Conservation (phyloP, 2,888 invertebrate species). For the Drosophila stalkeri region DNA sequence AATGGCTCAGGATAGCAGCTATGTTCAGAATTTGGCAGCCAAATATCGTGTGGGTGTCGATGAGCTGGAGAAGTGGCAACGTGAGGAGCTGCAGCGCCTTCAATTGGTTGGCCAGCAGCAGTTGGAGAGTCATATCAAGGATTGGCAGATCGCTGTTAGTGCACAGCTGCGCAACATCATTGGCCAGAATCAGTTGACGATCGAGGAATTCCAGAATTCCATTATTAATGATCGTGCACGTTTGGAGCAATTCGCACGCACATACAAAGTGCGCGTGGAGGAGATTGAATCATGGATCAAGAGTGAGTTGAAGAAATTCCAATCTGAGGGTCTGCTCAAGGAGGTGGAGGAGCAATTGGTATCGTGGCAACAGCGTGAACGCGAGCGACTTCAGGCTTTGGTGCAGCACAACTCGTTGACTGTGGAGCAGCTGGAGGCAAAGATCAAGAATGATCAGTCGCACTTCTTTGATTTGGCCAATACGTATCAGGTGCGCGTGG, state of each 20-base stretch:
- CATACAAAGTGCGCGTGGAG: constrained; percentile 82
- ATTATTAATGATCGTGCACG: constrained; percentile 81
- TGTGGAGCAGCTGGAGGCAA: constrained; percentile 81
- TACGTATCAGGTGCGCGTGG: constrained; percentile 80
- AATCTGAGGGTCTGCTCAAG: constrained; percentile 81
- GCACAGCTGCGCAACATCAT: constrained; percentile 76
- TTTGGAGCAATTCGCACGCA: constrained; percentile 77
- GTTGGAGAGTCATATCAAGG: constrained; percentile 77
- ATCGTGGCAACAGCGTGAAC: constrained; percentile 82
- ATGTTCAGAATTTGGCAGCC: constrained; percentile 78
- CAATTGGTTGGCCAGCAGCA: constrained; percentile 73
- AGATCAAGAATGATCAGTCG: constrained; percentile 80
- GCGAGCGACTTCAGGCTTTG: constrained; percentile 78
- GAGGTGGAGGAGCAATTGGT: constrained; percentile 81
- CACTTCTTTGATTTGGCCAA: constrained; percentile 80
- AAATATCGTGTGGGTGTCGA: constrained; percentile 83
- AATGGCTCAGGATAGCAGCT: constrained; percentile 77
- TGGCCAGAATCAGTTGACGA: constrained; percentile 81
- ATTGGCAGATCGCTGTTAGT: constrained; percentile 82
- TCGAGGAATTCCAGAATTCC: constrained; percentile 82
- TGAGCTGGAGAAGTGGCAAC: constrained; percentile 83
- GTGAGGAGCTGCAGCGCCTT: constrained; percentile 80
- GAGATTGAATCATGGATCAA: constrained; percentile 83
- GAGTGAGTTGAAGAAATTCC: constrained; percentile 80
- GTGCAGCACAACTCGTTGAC: constrained; percentile 81